Evolutionary conservation across 2,797 vertebrate species (phyloP).

Genomic region (Sebastes oblongus): DNA sequence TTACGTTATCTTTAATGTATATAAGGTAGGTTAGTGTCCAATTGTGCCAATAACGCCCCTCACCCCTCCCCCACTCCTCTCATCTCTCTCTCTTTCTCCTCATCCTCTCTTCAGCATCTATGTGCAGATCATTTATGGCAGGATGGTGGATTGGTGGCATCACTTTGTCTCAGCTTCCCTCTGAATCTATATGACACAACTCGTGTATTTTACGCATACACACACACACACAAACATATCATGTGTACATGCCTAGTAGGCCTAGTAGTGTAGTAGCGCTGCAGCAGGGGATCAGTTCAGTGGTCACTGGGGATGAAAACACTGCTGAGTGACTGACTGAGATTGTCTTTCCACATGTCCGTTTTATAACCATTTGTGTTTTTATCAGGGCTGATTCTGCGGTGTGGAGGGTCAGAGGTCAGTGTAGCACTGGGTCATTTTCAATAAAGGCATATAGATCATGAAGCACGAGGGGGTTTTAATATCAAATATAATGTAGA

Average conservation of each 20-base stretch:
- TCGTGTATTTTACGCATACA: slow-evolving; percentile 1
- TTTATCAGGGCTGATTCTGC: slow-evolving; percentile 38
- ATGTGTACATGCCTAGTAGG: neutral
- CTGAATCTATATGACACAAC: slow-evolving; percentile 41
- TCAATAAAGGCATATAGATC: slow-evolving; percentile 30
- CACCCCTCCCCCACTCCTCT: neutral
- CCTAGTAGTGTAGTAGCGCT: neutral
- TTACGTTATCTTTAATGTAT: slow-evolving; percentile 10
- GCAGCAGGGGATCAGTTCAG: slow-evolving; percentile 3
- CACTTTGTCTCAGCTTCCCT: slow-evolving; percentile 63
- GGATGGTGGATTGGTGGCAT: slow-evolving; percentile 62
- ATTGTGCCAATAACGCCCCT: neutral
- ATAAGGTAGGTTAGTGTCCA: slow-evolving; percentile 17
- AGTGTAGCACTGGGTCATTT: slow-evolving; percentile 36
- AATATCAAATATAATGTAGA: slow-evolving; percentile 2
- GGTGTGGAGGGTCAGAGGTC: slow-evolving; percentile 42
- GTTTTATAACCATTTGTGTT: slow-evolving; percentile 40
- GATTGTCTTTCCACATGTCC: slow-evolving; percentile 52
- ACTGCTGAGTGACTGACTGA: slow-evolving; percentile 12
- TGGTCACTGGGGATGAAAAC: slow-evolving; percentile 39
- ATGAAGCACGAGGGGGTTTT: neutral
- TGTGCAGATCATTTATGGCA: slow-evolving; percentile 67
- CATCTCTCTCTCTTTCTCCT: neutral
- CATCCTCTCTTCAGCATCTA: slow-evolving; percentile 58
- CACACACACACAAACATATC: neutral